A percentile compares a stretch with the other conserved stretches of the same genome.
Conservation (phyloP, 2,888 invertebrate genomes). For the Trichogramma dendrolimi region DNA sequence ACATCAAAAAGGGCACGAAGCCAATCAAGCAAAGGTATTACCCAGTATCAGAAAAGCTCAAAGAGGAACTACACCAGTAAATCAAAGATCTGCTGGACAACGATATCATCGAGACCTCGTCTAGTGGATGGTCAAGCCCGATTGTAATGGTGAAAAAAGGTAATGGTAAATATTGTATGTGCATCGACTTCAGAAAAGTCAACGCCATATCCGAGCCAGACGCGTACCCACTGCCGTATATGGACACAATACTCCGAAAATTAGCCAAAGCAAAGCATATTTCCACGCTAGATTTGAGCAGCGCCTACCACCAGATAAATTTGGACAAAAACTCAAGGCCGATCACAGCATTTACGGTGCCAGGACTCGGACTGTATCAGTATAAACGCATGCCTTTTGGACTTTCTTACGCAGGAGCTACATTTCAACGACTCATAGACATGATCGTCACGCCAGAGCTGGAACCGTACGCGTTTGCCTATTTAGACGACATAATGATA, state of each 20-base stretch:
- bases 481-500: slow-evolving; percentile 30
- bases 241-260: slow-evolving; percentile 34
- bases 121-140: too few relatives aligned
- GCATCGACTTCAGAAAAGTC: too few relatives aligned
- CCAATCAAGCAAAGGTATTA: too few relatives aligned
- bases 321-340: slow-evolving; percentile 18
- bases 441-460: slow-evolving; percentile 30
- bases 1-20: too few relatives aligned
- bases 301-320: slow-evolving; percentile 30
- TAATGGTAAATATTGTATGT: too few relatives aligned
- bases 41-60: too few relatives aligned
- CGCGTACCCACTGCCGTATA: slow-evolving; percentile 27
- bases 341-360: slow-evolving; percentile 33
- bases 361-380: slow-evolving; percentile 30
- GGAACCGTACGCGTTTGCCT: slow-evolving; percentile 24
- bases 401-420: slow-evolving; percentile 27
- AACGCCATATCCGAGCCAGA: too few relatives aligned
- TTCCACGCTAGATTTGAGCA: slow-evolving; percentile 29
- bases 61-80: too few relatives aligned
- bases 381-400: slow-evolving; percentile 27
- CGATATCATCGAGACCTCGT: too few relatives aligned
- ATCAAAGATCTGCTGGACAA: too few relatives aligned
- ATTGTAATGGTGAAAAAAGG: too few relatives aligned
- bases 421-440: slow-evolving; percentile 31
- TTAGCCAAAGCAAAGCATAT: slow-evolving; percentile 33